Conservation (phyloP, 2,888 invertebrate genomes). For the Conistra vaccinii region DNA sequence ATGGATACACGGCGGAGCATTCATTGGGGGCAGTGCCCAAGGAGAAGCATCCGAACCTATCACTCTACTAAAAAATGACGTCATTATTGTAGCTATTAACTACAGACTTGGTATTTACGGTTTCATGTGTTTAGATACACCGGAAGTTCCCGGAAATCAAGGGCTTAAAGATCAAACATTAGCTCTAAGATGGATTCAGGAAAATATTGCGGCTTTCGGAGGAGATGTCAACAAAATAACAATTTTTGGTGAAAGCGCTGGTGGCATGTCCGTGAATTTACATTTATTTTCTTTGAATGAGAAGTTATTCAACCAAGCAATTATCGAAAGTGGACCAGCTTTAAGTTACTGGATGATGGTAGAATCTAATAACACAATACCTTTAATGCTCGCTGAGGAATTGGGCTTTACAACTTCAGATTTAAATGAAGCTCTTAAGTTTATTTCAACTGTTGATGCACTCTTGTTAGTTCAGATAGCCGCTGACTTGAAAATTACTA, state of each 20-base stretch:
- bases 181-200: constrained; percentile 71
- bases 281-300: constrained; percentile 44
- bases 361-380: constrained; percentile 33
- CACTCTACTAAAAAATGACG: constrained; percentile 35
- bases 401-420: constrained; percentile 38
- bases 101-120: constrained; percentile 66
- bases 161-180: constrained; percentile 72
- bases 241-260: constrained; percentile 72
- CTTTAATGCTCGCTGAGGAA: constrained; percentile 32
- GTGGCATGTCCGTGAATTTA: constrained; percentile 61
- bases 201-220: constrained; percentile 61
- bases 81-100: constrained; percentile 44
- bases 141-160: constrained; percentile 73
- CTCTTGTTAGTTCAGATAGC: constrained; percentile 8
- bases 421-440: constrained; percentile 35
- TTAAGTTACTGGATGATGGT: constrained; percentile 46
- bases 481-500: constrained; percentile 9
- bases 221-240: constrained; percentile 66
- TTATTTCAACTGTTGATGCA: constrained; percentile 29
- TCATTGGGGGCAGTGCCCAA: constrained; percentile 13
- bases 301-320: constrained; percentile 41
- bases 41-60: constrained; percentile 10
- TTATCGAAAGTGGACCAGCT: constrained; percentile 54
- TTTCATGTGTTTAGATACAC: constrained; percentile 65
- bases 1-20: constrained; percentile 50